Percentiles rank a stretch among this genome's conserved stretches.
Evolutionary conservation across 2,888 invertebrate species (phyloP).

Genomic region (Rhopalosiphum nymphaeae): DNA sequence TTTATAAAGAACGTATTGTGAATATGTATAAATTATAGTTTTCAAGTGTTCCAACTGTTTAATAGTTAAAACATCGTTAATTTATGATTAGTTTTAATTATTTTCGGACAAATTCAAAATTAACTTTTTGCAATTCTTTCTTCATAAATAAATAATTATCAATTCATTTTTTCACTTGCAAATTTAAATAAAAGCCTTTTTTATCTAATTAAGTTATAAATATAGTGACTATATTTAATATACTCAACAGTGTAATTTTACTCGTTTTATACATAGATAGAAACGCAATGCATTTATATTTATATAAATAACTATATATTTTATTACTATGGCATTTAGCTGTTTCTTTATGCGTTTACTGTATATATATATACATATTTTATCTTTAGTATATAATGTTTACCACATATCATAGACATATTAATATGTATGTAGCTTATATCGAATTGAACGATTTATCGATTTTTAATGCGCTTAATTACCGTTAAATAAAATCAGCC

Average conservation of each 20-base stretch:
- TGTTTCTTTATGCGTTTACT: neutral
- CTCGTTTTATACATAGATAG: neutral
- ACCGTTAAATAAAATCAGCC: neutral
- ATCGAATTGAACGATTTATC: neutral
- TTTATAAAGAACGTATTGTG: neutral
- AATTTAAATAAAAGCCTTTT: neutral
- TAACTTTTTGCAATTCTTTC: neutral
- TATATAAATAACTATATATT: neutral
- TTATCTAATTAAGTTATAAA: neutral
- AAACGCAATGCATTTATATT: neutral
- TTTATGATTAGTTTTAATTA: neutral
- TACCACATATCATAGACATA: neutral
- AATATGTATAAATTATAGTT: neutral
- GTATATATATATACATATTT: neutral
- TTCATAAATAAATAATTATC: neutral
- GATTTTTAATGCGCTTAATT: neutral
- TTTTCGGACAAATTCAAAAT: neutral
- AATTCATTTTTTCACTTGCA: neutral
- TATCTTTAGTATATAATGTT: neutral
- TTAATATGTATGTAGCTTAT: neutral
- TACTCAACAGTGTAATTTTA: neutral
- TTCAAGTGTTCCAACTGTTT: neutral
- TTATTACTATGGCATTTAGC: neutral
- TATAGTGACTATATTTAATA: neutral
- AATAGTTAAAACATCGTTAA: neutral